These are phyloP conservation scores for Platynereis dumerilii DNA, from an alignment of 2,888 invertebrate genomes.

Conservation along the genomic window DNA sequence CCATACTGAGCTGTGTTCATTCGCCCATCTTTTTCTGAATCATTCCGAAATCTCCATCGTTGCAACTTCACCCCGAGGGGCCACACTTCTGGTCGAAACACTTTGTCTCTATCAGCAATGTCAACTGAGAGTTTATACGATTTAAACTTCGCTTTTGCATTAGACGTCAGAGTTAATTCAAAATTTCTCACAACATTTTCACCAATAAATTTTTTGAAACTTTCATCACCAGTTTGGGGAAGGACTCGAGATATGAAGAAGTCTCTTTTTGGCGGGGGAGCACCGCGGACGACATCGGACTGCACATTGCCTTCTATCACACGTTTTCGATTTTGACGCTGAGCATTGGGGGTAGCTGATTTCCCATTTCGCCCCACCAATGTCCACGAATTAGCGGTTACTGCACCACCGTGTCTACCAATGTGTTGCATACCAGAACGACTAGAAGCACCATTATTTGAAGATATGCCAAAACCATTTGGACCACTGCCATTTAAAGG, in stretches of 20 bases:
- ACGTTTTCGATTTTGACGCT: not conserved
- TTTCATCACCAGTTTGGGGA: not conserved
- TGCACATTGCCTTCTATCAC: not conserved
- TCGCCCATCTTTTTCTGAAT: not conserved
- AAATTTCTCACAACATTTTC: not conserved
- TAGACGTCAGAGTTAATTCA: not conserved
- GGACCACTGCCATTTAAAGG: not conserved
- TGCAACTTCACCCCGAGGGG: not conserved
- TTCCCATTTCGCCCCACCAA: not conserved
- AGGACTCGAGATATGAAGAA: not conserved
- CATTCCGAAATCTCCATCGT: slow-evolving; percentile 1
- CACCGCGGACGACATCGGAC: not conserved
- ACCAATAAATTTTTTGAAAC: not conserved
- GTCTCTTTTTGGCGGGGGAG: slow-evolving; percentile 7
- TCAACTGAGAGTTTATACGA: not conserved
- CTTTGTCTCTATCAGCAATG: not conserved
- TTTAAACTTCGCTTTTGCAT: slow-evolving; percentile 1
- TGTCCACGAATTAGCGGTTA: not conserved
- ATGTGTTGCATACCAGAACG: not conserved
- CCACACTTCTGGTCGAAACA: not conserved
- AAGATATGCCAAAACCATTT: not conserved
- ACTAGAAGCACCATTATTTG: not conserved
- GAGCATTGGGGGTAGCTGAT: not conserved
- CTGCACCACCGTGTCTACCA: not conserved
- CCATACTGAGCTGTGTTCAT: not conserved